Evolutionary conservation across 2,113 vertebrate genomes (phyloP), one percentile per base, ranked within the genome.

Genomic region (Otocyon megalotis): DNA sequence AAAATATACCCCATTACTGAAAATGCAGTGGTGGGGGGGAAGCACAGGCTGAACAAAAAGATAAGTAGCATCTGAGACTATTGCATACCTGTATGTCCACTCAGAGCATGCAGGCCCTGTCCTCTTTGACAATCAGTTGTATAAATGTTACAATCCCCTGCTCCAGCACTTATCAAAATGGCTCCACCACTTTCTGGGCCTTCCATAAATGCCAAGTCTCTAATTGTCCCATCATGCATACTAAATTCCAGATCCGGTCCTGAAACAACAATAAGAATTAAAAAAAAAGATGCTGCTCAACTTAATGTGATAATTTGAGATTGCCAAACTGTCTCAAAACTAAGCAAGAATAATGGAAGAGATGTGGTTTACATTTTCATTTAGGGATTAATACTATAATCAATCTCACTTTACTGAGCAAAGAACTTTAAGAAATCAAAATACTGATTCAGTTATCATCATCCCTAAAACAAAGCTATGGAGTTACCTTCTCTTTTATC

Each of bases 181-280:
- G 99, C 99, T 69, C 99, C 99, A 86, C 99, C 99, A 7, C 99
- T 99, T 96, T 99, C 99, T 0, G 99, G 99, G 32, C 99, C 99
- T 99, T 99, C 99, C 99, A 99, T 99, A 98, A 99, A 99, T 94
- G 99, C 99, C 98, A 99, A 98, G 98, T 99, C 99, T 98, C 99
- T 99, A 98, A 99, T 99, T 94, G 99, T 99, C 88, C 99, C 99
- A 90, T 99, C 99, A 1, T 99, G 99, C 99, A 99, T 99, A 98
- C 99, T 99, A 98, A 99, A 99, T 93, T 99, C 98, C 98, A 99
- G 98, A 98, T 99, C 99, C 10, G 99, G 99, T 76, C 99, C 99
- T 99, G 97, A 97, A 98, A 94, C 60, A 96, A 97, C 90, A 98
- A 28, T 94, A 93, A 97, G 95, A 97, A 98, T 98, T 97, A 5